Base-by-base conservation (phyloP, 2,797 vertebrate species). In the Chaetophractus vellerosus region DNA sequence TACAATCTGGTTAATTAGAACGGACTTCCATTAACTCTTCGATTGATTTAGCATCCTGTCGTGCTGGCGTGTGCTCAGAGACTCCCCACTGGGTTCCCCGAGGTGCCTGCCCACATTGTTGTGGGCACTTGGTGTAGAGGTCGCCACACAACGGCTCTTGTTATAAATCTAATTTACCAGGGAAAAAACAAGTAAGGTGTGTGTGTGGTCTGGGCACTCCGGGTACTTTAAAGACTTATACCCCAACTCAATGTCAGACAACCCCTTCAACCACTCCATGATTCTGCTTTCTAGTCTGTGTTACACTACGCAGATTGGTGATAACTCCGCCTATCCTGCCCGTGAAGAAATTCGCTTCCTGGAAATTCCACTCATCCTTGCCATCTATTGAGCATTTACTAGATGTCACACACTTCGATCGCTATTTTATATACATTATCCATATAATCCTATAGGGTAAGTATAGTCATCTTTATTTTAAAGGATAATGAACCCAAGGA, bases 1-100 rank as follows among this genome's bases (percentile, higher is more conserved):
- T 63, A 50, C 90, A 89, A 89, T 91, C 52, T 84, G 33, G 84
- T 92, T 78, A n/a, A 95, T 96, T 95, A 91, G 80, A 94, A 79
- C 33, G 48, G 59, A 93, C 91, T 93, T 33, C 74, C 55, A 93
- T 82, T 75, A 83, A 89, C 33, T 78, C 6, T 55, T 91, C 59
- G 68, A 3, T 0, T 80, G 95, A 95, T 86, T 94, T 33, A 93
- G 61, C 57, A 18, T 69, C 82, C 55, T 84, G 66, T 64, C 9
- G 19, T 36, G 76, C 45, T 45, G 45, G 55, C 63, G 81, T 2
- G 5, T 11, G 45, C 38, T 71, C 52, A 15, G 33, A 14, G 71
- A 7, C 36, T 50, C 75, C 93, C 92, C 7, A n/a, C 33, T 3
- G 66, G 18, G 31, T 84, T 74, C n/a, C 48, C 48, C 16, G 55